Conservation (phyloP, 2,113 vertebrate genomes). For the Clarias macrocephalus region DNA sequence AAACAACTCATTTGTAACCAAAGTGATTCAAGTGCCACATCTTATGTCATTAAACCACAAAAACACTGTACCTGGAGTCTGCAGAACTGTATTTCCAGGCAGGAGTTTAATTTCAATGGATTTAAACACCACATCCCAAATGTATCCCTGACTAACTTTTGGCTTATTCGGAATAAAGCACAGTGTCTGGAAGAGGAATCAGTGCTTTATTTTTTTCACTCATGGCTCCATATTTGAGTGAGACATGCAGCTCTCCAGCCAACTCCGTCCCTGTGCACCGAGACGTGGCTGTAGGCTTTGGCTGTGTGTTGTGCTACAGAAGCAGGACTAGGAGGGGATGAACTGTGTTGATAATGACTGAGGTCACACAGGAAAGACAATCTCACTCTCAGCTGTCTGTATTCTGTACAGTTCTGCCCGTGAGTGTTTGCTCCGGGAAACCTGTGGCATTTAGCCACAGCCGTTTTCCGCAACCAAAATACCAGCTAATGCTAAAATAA, state of each 20-base stretch:
- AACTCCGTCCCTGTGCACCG: neutral
- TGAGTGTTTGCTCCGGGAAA: neutral
- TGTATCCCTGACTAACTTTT: neutral
- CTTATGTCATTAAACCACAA: neutral
- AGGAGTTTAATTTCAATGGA: neutral
- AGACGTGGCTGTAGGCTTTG: slow-evolving; percentile 30
- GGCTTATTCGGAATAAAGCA: neutral
- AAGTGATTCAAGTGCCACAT: neutral
- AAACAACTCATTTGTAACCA: neutral
- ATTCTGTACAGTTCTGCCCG: neutral
- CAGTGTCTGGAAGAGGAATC: slow-evolving; percentile 6
- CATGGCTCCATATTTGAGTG: neutral
- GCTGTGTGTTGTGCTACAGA: neutral
- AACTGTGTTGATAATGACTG: slow-evolving; percentile 11
- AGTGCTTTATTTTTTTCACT: neutral
- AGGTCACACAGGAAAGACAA: neutral
- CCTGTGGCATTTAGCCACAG: neutral
- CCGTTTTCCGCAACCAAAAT: neutral
- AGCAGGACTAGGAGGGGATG: neutral
- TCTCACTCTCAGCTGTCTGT: slow-evolving; percentile 22
- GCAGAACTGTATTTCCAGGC: neutral
- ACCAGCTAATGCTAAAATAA: neutral
- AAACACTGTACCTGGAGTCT: neutral
- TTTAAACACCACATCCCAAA: slow-evolving; percentile 13
- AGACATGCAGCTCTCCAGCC: neutral